phyloP scores from a whole-genome alignment of 2,113 vertebrate species.

The Clarias batrachus region DNA sequence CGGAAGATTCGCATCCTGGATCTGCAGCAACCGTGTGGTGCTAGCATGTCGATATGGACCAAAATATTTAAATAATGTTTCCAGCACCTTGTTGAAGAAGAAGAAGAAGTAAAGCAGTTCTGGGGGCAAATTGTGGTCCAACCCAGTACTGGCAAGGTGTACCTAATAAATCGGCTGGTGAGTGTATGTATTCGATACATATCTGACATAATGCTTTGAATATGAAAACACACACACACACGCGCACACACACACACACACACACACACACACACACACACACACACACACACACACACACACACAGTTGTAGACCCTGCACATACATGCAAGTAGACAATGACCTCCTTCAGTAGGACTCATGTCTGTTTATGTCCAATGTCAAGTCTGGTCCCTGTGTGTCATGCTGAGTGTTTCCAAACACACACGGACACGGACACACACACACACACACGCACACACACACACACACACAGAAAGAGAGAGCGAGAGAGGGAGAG shows the following conservation, averaged over 20 bases:
- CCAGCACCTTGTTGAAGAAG: too few relatives aligned
- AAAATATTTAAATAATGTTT: too few relatives aligned
- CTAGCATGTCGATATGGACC: too few relatives aligned
- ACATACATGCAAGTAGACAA: conserved; percentile 32
- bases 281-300: conserved; percentile 42
- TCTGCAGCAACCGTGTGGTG: too few relatives aligned
- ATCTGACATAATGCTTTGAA: background rate
- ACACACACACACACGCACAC: conserved; percentile 35
- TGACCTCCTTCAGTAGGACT: conserved; percentile 30
- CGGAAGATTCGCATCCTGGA: too few relatives aligned
- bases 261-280: conserved; percentile 21
- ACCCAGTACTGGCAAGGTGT: too few relatives aligned
- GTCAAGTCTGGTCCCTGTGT: conserved; percentile 39
- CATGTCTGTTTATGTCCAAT: conserved; percentile 37
- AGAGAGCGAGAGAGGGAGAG: too few relatives aligned
- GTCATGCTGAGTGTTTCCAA: conserved; percentile 38
- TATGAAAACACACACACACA: background rate
- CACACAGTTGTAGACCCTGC: background rate
- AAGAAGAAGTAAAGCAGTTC: too few relatives aligned
- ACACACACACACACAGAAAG: background rate
- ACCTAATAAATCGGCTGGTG: too few relatives aligned
- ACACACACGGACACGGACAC: conserved; percentile 10
- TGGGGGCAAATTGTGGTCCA: too few relatives aligned
- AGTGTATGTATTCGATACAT: background rate
- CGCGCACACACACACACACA: conserved; percentile 48